These are phyloP conservation scores for Hedychridium roseum DNA, from an alignment of 2,888 invertebrate species.

Conservation along the genomic window DNA sequence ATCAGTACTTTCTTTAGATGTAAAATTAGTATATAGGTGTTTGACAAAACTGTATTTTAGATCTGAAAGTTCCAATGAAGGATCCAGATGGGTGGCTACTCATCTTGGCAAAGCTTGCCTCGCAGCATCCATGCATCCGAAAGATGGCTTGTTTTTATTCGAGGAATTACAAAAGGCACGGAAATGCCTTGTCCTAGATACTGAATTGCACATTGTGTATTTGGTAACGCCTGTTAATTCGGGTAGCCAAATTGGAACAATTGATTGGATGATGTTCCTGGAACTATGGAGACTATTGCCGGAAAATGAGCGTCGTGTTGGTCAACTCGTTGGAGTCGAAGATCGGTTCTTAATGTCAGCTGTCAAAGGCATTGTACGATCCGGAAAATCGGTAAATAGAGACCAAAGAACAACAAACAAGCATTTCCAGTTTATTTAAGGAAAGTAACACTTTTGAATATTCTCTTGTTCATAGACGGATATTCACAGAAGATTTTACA, in stretches of 20 bases:
- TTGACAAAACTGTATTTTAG: slow-evolving; percentile 26
- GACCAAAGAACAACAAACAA: no score
- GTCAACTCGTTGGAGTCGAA: slow-evolving; percentile 86
- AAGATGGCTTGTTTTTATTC: slow-evolving; percentile 89
- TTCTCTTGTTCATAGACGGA: slow-evolving; percentile 45
- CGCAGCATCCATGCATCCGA: slow-evolving; percentile 92
- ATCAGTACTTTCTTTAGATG: no score
- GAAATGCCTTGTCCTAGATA: slow-evolving; percentile 89
- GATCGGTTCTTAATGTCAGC: slow-evolving; percentile 86
- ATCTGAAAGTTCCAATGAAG: slow-evolving; percentile 35
- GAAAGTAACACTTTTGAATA: slow-evolving; percentile 1
- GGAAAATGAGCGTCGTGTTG: slow-evolving; percentile 84
- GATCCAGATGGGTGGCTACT: slow-evolving; percentile 74
- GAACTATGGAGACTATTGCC: slow-evolving; percentile 85
- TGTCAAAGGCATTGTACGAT: slow-evolving; percentile 72
- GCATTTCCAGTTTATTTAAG: background rate
- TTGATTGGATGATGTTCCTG: slow-evolving; percentile 81
- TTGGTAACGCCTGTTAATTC: slow-evolving; percentile 93
- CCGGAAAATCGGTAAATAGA: slow-evolving; percentile 45
- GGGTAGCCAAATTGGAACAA: slow-evolving; percentile 78
- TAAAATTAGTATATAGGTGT: no score
- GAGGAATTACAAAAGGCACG: slow-evolving; percentile 90
- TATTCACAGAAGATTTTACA: slow-evolving; percentile 76
- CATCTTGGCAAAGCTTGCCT: slow-evolving; percentile 92
- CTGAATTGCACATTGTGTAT: slow-evolving; percentile 94